A percentile compares a stretch with the other conserved stretches of the same genome.
phyloP scores from a whole-genome alignment of 37 sponge, comb jelly and placozoan genomes.

The Theonella swinhoei region DNA sequence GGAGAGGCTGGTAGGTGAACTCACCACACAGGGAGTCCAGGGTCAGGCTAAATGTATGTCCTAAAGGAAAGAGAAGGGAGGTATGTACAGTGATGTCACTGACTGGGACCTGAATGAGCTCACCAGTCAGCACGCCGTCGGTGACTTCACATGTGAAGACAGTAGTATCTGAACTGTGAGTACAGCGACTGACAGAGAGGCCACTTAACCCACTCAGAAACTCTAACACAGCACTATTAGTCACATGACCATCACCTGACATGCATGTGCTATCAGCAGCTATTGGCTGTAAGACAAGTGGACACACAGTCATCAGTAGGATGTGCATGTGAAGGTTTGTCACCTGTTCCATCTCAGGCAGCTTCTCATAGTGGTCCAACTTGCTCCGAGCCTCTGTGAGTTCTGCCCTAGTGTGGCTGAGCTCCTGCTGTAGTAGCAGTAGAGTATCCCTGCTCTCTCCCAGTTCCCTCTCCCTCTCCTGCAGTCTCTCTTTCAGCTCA shows the following conservation, averaged over 20 bases:
- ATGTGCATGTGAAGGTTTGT: neutral
- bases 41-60: slow-evolving; percentile 30
- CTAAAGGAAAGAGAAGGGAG: too few species aligned
- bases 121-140: neutral
- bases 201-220: neutral
- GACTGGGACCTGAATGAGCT: too few species aligned
- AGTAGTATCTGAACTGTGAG: neutral
- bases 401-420: neutral
- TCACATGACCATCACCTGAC: neutral
- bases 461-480: neutral
- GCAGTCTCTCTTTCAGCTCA: neutral
- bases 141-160: neutral
- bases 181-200: neutral
- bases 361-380: neutral
- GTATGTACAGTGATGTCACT: neutral
- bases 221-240: neutral
- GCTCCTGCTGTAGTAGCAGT: neutral
- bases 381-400: neutral
- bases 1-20: slow-evolving; percentile 49
- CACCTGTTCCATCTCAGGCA: neutral
- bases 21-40: slow-evolving; percentile 22
- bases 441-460: neutral
- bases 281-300: neutral
- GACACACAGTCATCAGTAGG: too few species aligned
- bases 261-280: neutral